These are phyloP conservation scores for Mantis religiosa DNA, from an alignment of 2,888 invertebrate genomes.

Conservation along the genomic window DNA sequence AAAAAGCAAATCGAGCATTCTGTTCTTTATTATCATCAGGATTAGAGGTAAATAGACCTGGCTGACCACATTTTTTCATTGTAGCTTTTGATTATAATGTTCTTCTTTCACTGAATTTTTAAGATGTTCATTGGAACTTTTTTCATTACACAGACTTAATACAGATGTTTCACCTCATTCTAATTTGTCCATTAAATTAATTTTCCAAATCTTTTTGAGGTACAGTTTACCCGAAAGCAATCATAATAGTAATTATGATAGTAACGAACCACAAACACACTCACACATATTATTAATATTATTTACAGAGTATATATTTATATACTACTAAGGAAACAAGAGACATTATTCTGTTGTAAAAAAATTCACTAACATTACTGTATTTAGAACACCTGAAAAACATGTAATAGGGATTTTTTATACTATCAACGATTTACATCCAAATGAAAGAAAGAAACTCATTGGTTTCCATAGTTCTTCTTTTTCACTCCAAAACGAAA, in stretches of 20 bases:
- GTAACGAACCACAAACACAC: constrained; percentile 16
- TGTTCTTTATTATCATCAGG: background rate
- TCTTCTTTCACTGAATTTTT: background rate
- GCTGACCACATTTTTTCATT: background rate
- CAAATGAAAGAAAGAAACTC: background rate
- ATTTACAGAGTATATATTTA: background rate
- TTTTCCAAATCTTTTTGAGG: constrained; percentile 5
- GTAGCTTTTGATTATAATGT: background rate
- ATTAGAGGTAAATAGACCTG: background rate
- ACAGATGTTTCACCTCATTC: background rate
- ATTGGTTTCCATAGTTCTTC: background rate
- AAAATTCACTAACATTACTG: constrained; percentile 10
- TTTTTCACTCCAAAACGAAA: background rate
- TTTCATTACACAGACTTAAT: background rate
- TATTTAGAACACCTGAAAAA: background rate
- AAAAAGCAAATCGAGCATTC: background rate
- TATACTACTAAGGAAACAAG: constrained; percentile 2
- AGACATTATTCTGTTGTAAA: constrained; percentile 20
- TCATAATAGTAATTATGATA: constrained; percentile 3
- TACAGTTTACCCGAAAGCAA: constrained; percentile 17
- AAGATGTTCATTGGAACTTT: background rate
- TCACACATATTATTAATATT: constrained; percentile 18
- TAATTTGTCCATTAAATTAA: background rate
- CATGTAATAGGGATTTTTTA: background rate
- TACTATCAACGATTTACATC: background rate